These are phyloP conservation scores for Drosophila helvetica DNA, from an alignment of 2,888 invertebrate species.

Conservation along the genomic window DNA sequence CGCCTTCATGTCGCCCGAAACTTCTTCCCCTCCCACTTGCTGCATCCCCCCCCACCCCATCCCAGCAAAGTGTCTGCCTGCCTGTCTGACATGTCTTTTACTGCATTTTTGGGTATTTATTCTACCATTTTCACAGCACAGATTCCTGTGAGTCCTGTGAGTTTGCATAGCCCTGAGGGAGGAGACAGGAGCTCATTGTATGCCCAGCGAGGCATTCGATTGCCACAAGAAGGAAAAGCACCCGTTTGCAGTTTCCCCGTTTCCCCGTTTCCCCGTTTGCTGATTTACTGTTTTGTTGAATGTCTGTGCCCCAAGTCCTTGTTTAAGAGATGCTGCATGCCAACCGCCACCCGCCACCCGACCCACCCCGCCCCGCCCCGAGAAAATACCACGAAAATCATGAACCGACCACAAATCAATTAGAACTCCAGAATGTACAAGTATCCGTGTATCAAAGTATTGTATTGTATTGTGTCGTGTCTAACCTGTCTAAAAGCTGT, in stretches of 20 bases:
- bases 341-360: background rate
- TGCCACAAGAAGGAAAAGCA: conserved; percentile 41
- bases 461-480: background rate
- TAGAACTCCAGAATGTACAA: conserved; percentile 35
- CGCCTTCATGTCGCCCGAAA: conserved; percentile 46
- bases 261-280: conserved; percentile 35
- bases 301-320: conserved; percentile 13
- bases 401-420: conserved; percentile 40
- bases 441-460: background rate
- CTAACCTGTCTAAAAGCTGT: background rate
- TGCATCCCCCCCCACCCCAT: conserved; percentile 5
- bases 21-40: background rate
- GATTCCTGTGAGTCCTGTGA: conserved; percentile 21
- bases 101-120: conserved; percentile 57
- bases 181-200: conserved; percentile 28
- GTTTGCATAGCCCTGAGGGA: conserved; percentile 27
- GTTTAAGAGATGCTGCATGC: conserved; percentile 29
- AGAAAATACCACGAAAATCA: conserved; percentile 25
- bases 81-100: conserved; percentile 57
- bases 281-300: conserved; percentile 54
- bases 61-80: conserved; percentile 34
- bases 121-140: conserved; percentile 39
- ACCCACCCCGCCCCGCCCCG: too few relatives aligned
- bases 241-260: too few relatives aligned
- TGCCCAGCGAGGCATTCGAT: conserved; percentile 50